Percentiles rank a stretch among this genome's conserved stretches.
phyloP scores from a whole-genome alignment of 2,113 vertebrate genomes.

The Daubentonia madagascariensis region DNA sequence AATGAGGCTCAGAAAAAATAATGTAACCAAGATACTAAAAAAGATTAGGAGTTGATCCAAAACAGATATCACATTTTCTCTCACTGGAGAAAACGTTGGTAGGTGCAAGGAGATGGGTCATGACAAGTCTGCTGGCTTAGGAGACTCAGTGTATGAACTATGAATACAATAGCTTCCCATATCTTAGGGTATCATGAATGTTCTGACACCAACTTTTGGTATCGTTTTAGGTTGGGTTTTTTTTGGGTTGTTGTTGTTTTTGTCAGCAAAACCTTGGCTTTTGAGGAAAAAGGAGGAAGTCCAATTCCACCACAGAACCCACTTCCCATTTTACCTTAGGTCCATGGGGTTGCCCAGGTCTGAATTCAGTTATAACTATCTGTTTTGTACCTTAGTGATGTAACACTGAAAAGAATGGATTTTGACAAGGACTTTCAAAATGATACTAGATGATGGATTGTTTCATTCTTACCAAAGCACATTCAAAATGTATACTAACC shows the following conservation, averaged over 20 bases:
- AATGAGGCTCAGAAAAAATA: constrained; percentile 4
- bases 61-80: neutral
- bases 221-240: constrained; percentile 38
- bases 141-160: neutral
- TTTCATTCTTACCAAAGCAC: neutral
- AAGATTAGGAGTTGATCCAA: neutral
- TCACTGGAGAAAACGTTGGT: neutral
- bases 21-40: neutral
- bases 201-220: constrained; percentile 27
- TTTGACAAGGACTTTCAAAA: constrained; percentile 43
- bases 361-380: neutral
- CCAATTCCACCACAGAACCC: neutral
- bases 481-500: neutral
- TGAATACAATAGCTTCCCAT: neutral
- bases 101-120: neutral
- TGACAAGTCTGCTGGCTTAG: neutral
- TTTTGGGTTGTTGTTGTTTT: neutral
- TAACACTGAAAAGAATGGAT: neutral
- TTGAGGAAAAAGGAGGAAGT: constrained; percentile 74
- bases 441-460: neutral
- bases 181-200: neutral
- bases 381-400: neutral
- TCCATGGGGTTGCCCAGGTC: constrained; percentile 25
- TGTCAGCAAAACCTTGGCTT: constrained; percentile 58
- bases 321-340: constrained; percentile 61